Base-by-base conservation (phyloP, 2,888 invertebrate species). In the Andrena dorsata region DNA sequence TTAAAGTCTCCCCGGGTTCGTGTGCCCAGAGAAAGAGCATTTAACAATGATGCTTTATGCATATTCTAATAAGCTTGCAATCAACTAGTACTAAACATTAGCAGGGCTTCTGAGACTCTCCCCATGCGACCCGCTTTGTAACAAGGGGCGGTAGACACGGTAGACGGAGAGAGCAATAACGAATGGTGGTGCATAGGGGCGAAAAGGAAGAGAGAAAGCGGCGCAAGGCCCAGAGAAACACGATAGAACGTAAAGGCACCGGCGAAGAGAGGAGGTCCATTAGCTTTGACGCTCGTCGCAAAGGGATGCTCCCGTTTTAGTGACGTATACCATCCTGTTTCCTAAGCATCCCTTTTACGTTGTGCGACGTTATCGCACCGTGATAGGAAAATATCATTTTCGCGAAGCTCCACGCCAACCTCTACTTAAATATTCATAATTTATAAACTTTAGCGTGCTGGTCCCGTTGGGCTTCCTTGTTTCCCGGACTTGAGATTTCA, bases 251-350 rank as follows among this genome's bases (percentile, higher is more conserved):
- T 32, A 61, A 56, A 56, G 20, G 60, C 64, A 51, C 51, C 5
- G 61, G 56, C 73, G 68, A 77, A 75, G 83, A 81, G 84, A 83
- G 87, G 69, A 84, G 86, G 82, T 92, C 92, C 93, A 93, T 93
- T 93, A 93, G 92, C 93, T 92, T 93, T 92, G 92, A 92, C 91
- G 93, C 90, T 90, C 86, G 88, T 91, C 91, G 92, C 93, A 93
- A 93, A 93, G 92, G 92, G 91, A 90, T 87, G 89, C 87, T 88
- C 86, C 86, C 91, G 91, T 92, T 92, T 92, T 88, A 90, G 90
- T 89, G 89, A 90, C 91, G 91, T 90, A 86, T 92, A 92, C 92
- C 88, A 86, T 87, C 87, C 90, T 92, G 92, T 92, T 92, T 92
- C 92, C 91, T 91, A 91, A 92, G 92, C 92, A 91, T 89, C 89